phyloP scores from a whole-genome alignment of 1,140 invertebrate species.

The Caligus rogercresseyi region DNA sequence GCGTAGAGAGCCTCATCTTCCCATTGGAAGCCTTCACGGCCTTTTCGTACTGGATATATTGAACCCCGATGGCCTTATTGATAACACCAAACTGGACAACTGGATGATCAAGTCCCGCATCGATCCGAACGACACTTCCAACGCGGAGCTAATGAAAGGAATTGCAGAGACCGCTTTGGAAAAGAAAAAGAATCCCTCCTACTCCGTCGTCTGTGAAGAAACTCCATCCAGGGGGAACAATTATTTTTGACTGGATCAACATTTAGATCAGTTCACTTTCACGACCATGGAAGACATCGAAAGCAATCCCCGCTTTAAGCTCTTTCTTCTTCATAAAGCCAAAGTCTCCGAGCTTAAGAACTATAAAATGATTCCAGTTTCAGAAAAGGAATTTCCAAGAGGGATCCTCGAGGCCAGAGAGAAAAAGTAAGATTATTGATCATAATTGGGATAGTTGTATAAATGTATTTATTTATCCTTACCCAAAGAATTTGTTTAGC shows the following conservation, averaged over 20 bases:
- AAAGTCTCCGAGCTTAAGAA: conserved; percentile 31
- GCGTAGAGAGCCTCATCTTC: background rate
- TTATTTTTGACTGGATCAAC: conserved; percentile 32
- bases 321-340: conserved; percentile 29
- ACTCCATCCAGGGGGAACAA: too few species aligned
- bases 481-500: too few species aligned
- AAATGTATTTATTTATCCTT: too few species aligned
- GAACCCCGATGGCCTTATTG: conserved; percentile 27
- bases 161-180: background rate
- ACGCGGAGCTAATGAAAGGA: conserved; percentile 25
- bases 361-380: conserved; percentile 29
- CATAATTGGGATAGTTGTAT: background rate
- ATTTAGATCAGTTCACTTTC: conserved; percentile 33
- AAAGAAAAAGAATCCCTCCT: too few species aligned
- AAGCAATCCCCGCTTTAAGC: conserved; percentile 29
- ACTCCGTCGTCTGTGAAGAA: too few species aligned
- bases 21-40: conserved; percentile 1
- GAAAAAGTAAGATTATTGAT: background rate
- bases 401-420: conserved; percentile 26
- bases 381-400: conserved; percentile 30
- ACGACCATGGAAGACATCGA: conserved; percentile 29
- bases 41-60: conserved; percentile 22
- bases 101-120: conserved; percentile 31
- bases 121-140: conserved; percentile 33
- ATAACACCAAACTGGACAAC: conserved; percentile 29